Conservation (phyloP, 2,797 vertebrate genomes). For the Fistularia tabacaria region DNA sequence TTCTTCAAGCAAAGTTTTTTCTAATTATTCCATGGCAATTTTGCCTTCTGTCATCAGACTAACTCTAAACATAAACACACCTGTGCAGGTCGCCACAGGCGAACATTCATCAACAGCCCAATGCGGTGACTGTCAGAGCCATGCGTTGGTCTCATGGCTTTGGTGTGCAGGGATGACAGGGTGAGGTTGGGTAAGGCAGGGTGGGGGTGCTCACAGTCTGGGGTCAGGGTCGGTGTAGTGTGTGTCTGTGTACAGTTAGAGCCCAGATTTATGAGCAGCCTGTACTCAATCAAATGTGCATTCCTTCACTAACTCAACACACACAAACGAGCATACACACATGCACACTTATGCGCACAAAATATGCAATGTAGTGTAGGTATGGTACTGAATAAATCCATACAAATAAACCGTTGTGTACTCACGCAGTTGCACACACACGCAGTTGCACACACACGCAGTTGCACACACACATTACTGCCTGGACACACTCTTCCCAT, state of each 20-base stretch:
- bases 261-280: slow-evolving; percentile 79
- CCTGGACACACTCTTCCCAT: slow-evolving; percentile 32
- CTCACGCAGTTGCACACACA: not conserved
- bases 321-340: slow-evolving; percentile 47
- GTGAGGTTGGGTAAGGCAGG: slow-evolving; percentile 1
- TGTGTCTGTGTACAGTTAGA: slow-evolving; percentile 74
- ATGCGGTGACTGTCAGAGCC: slow-evolving; percentile 40
- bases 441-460: not conserved
- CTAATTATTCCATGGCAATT: slow-evolving; percentile 27
- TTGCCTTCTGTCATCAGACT: slow-evolving; percentile 16
- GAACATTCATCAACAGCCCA: slow-evolving; percentile 10
- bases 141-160: slow-evolving; percentile 1
- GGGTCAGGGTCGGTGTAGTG: slow-evolving; percentile 72
- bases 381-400: slow-evolving; percentile 36
- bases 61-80: slow-evolving; percentile 38
- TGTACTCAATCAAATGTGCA: slow-evolving; percentile 81
- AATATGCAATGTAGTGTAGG: slow-evolving; percentile 1
- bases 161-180: slow-evolving; percentile 10
- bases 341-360: slow-evolving; percentile 20
- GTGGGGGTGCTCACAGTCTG: slow-evolving; percentile 28
- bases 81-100: slow-evolving; percentile 18
- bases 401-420: slow-evolving; percentile 38
- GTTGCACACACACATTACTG: slow-evolving; percentile 1
- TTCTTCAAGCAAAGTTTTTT: slow-evolving; percentile 16
- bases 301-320: slow-evolving; percentile 79